Evolutionary conservation across 2,797 vertebrate genomes (phyloP), one percentile per base, ranked within the genome.

Genomic region (Betta splendens): DNA sequence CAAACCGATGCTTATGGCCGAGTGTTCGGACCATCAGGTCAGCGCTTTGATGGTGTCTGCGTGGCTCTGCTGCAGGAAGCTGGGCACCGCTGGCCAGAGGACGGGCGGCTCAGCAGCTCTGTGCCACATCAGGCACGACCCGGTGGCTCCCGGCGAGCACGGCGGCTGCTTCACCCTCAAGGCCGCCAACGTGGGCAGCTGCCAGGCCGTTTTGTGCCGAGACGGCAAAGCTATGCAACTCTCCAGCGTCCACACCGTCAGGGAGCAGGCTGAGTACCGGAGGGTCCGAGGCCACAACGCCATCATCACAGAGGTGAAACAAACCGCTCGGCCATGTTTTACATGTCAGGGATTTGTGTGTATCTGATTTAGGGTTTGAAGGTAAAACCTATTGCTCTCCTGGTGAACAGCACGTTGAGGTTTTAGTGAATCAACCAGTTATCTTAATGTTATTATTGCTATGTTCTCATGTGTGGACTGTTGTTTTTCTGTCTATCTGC

Each of bases 81-180:
- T 99, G 57, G 97, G 97, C 72, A 99, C 97, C 4, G 97, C 97
- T 3, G 97, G 97, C 23, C 97, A 99, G 89, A 95, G 96, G 67
- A 92, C 98, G 60, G 97, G 97, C 8, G 97, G 96, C 22, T 94
- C 97, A 0, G 97, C 97, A 8, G 96, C 94, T 23, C 89, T 99
- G 17, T 98, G 96, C 75, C 97, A 98, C 84, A 95, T 99, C 91
- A 94, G 94, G 48, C 96, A 98, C 4, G 95, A 97, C 87, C 79
- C 81, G 0, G 73, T 85, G 73, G 79, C 81, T 3, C 93, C 94
- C 1, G 85, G 93, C 11, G 96, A 97, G 69, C 96, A 92, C 0
- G 86, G 92, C 7, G 94, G 95, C 75, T 97, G 96, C 87, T 98
- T 98, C 85, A 98, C 93, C 0, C 89, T 99, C 69, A 98, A 92